phyloP scores from a whole-genome alignment of 2,888 invertebrate species.

The Tetropium fuscum region DNA sequence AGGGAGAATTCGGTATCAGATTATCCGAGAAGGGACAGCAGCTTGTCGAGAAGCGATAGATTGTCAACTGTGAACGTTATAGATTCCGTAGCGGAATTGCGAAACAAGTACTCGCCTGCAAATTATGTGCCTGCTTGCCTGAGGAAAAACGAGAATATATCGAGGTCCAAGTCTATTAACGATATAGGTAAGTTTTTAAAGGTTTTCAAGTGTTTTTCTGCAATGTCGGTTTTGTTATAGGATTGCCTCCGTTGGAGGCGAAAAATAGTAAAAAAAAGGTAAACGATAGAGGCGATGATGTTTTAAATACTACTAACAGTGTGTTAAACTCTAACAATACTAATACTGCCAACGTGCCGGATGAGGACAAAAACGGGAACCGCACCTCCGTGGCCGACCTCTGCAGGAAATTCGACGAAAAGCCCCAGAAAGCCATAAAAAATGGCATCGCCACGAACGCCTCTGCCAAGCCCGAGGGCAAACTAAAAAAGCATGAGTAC shows the following conservation, averaged over 20 bases:
- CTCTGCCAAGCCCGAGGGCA: conserved; percentile 28
- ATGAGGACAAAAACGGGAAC: conserved; percentile 72
- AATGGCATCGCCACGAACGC: conserved; percentile 51
- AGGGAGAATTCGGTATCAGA: conserved; percentile 60
- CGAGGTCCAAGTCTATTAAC: conserved; percentile 71
- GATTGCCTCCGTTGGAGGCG: conserved; percentile 62
- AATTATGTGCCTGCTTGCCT: conserved; percentile 75
- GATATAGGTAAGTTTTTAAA: conserved; percentile 67
- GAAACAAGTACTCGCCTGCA: conserved; percentile 81
- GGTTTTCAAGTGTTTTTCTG: neutral
- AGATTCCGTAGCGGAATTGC: conserved; percentile 72
- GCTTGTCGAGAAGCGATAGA: conserved; percentile 51
- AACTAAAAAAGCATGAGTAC: conserved; percentile 23
- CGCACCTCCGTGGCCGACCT: conserved; percentile 72
- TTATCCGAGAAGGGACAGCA: conserved; percentile 71
- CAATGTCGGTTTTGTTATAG: conserved; percentile 36
- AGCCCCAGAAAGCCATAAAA: conserved; percentile 54
- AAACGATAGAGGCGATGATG: conserved; percentile 50
- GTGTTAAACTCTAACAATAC: conserved; percentile 61
- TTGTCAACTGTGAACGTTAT: conserved; percentile 55
- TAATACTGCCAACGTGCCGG: conserved; percentile 64
- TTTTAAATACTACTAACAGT: conserved; percentile 59
- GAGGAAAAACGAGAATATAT: conserved; percentile 59
- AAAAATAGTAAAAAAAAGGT: conserved; percentile 61
- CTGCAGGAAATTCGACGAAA: conserved; percentile 69